These are phyloP conservation scores for Nothocercus julius DNA, from an alignment of 2,113 vertebrate species.

Conservation along the genomic window DNA sequence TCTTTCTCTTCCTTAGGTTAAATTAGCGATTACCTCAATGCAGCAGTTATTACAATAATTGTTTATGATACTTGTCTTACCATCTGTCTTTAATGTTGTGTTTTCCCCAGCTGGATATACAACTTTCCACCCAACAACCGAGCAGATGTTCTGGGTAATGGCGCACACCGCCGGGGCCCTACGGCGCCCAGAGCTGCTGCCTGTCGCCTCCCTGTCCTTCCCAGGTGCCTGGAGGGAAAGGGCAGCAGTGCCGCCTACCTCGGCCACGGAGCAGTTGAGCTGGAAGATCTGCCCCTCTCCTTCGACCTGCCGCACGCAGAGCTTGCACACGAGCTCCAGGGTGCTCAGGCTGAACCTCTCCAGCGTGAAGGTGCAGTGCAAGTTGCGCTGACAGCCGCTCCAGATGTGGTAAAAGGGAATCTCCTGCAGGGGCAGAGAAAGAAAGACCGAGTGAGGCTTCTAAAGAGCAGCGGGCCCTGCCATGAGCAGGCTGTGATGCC, in stretches of 20 bases:
- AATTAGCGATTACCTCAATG: slow-evolving; percentile 62
- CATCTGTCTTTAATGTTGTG: slow-evolving; percentile 73
- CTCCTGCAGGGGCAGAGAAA: slow-evolving; percentile 77
- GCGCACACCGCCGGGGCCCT: background rate
- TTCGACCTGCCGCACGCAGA: slow-evolving; percentile 93
- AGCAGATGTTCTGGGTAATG: slow-evolving; percentile 62
- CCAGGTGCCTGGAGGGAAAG: background rate
- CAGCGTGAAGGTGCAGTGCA: slow-evolving; percentile 94
- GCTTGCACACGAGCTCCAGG: slow-evolving; percentile 89
- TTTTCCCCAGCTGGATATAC: slow-evolving; percentile 60
- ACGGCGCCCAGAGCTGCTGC: background rate
- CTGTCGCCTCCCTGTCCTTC: background rate
- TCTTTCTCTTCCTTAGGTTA: slow-evolving; percentile 67
- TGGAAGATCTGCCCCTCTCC: slow-evolving; percentile 97
- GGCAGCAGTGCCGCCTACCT: slow-evolving; percentile 77
- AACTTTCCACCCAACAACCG: slow-evolving; percentile 63
- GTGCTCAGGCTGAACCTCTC: slow-evolving; percentile 89
- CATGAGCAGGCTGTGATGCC: background rate
- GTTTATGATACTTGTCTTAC: slow-evolving; percentile 72
- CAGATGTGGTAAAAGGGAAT: slow-evolving; percentile 95
- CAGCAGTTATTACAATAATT: slow-evolving; percentile 71
- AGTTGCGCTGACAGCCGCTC: slow-evolving; percentile 89
- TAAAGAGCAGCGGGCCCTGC: background rate
- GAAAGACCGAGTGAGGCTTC: background rate
- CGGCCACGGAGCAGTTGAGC: slow-evolving; percentile 89